These are phyloP conservation scores for Synergus japonicus DNA, from an alignment of 2,888 invertebrate genomes.

Conservation along the genomic window DNA sequence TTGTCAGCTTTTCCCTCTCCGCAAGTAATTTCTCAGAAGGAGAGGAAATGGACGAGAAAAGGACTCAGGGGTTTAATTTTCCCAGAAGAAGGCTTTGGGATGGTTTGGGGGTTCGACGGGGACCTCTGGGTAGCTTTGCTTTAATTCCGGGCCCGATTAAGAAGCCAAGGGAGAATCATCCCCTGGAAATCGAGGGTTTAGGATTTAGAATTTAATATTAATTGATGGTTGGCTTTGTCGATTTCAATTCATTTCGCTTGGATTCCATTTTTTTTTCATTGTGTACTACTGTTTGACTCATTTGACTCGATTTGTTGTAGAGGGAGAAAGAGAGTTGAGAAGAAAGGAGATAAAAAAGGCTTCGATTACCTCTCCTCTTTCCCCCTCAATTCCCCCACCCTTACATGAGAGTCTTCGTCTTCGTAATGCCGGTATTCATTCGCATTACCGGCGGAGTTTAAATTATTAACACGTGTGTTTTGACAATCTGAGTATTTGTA, in stretches of 20 bases:
- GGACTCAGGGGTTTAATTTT: slow-evolving; percentile 40
- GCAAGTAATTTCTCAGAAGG: slow-evolving; percentile 66
- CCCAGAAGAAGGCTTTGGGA: not conserved
- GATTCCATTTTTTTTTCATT: not conserved
- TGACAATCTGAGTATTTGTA: not conserved
- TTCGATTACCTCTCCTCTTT: slow-evolving; percentile 22
- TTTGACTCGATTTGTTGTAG: not conserved
- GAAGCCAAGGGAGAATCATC: not conserved
- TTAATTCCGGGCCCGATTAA: not conserved
- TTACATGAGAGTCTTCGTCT: not conserved
- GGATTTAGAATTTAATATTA: not conserved
- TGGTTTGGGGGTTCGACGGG: not conserved
- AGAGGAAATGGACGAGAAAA: slow-evolving; percentile 65
- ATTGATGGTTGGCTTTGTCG: not conserved
- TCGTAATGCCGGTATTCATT: not conserved
- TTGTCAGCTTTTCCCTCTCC: slow-evolving; percentile 60
- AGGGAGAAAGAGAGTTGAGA: not conserved
- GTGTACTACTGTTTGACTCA: not conserved
- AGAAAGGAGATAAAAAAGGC: slow-evolving; percentile 2
- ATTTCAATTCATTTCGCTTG: not conserved
- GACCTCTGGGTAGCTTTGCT: not conserved
- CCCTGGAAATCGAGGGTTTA: not conserved
- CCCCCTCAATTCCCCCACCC: not conserved
- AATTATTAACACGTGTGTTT: not conserved
- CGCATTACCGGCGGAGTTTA: not conserved